Percentiles rank a stretch among this genome's conserved stretches.
Conservation (phyloP, 2,113 vertebrate genomes). For the Caranx ignobilis region DNA sequence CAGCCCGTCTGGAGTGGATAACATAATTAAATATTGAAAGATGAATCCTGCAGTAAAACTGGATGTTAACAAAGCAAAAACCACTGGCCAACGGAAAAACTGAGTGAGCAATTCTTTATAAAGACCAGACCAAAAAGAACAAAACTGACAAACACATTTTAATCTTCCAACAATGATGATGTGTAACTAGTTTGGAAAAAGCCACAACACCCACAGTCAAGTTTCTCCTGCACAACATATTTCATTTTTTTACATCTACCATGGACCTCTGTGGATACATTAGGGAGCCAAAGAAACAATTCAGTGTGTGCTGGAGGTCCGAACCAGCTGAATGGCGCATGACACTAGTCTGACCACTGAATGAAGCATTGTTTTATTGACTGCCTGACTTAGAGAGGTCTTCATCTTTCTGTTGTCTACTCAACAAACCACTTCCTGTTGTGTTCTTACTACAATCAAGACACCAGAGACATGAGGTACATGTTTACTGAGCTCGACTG, state of each 20-base stretch:
- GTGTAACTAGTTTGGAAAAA: no score
- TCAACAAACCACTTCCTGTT: not conserved
- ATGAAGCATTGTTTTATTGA: conserved; percentile 46
- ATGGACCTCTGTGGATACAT: not conserved
- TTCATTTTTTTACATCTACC: not conserved
- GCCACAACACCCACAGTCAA: no score
- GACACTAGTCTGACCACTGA: conserved; percentile 32
- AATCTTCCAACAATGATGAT: no score
- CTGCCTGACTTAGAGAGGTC: not conserved
- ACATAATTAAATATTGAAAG: conserved; percentile 57
- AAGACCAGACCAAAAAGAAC: not conserved
- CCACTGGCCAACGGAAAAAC: not conserved
- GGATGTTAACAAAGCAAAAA: not conserved
- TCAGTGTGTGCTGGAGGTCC: conserved; percentile 34
- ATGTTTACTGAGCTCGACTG: no score
- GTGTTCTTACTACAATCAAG: no score
- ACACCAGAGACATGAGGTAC: no score
- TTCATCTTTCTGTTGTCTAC: not conserved
- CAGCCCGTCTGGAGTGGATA: conserved; percentile 52
- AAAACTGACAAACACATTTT: not conserved
- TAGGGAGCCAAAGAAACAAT: conserved; percentile 25
- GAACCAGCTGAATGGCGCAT: conserved; percentile 37
- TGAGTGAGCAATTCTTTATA: not conserved
- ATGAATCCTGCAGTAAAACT: not conserved
- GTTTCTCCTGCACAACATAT: no score